These are phyloP conservation scores for Sebastes minor DNA, from an alignment of 2,797 vertebrate species.

Conservation along the genomic window DNA sequence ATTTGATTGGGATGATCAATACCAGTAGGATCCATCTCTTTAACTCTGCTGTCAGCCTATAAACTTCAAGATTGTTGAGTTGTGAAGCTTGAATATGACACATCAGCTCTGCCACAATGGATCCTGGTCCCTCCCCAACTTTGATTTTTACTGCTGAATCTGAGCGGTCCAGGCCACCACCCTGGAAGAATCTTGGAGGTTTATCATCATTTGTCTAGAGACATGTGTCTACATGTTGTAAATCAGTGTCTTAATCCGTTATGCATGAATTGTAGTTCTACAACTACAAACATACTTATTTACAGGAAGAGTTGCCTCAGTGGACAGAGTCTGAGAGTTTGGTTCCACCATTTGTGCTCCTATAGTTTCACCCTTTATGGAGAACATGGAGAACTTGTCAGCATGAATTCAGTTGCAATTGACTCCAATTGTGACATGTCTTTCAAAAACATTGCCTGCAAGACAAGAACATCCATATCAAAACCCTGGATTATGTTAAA, in stretches of 20 bases:
- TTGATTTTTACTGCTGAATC: not conserved
- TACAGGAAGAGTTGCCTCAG: not conserved
- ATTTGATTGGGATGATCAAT: not conserved
- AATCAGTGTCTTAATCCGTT: not conserved
- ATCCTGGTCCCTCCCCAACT: not conserved
- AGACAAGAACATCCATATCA: not conserved
- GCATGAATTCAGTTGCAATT: not conserved
- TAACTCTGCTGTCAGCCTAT: not conserved
- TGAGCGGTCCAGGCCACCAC: not conserved
- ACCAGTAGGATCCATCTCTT: not conserved
- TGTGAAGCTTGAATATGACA: not conserved
- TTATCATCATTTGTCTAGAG: not conserved
- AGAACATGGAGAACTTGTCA: not conserved
- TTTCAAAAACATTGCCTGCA: not conserved
- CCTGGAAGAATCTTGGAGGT: not conserved
- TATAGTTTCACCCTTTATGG: not conserved
- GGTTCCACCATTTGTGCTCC: not conserved
- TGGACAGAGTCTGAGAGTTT: not conserved
- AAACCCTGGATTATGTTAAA: not conserved
- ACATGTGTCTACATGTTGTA: not conserved
- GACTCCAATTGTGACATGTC: not conserved
- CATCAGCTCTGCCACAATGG: not conserved
- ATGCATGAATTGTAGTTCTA: not conserved
- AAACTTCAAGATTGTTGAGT: not conserved
- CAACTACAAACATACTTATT: not conserved